Evolutionary conservation across 2,888 invertebrate genomes (phyloP), one percentile per base, ranked within the genome.

Genomic region (Drosophila tripunctata): DNA sequence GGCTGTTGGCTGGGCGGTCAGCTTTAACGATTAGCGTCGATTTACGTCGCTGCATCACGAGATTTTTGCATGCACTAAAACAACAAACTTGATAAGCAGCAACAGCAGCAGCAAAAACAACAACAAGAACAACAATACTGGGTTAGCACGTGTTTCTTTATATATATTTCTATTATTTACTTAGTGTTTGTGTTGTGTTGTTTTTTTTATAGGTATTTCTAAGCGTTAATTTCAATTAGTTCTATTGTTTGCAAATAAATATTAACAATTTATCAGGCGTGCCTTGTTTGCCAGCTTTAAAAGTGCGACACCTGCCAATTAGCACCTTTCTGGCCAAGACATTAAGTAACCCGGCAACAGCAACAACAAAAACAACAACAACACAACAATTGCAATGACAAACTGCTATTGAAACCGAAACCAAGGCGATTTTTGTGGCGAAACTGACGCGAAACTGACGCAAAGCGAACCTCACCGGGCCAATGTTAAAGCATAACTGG

Each of bases 401-500:
- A 12, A 12, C 36, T 27, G n/a, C n/a, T n/a, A n/a, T n/a, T n/a
- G 3, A 33, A 31, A 36, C 1, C 19, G n/a, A 52, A 14, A 48
- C 35, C 10, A 21, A 21, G 14, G 33, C 44, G 30, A 19, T n/a
- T 30, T 43, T 27, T 15, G 43, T 19, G 36, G n/a, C n/a, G n/a
- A n/a, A 51, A 41, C 52, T 50, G 8, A n/a, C n/a, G n/a, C n/a
- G n/a, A 54, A 80, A 80, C 54, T 55, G 48, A 14, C 43, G 38
- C 48, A 31, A 54, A 40, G 60, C 54, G 44, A 72, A 72, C 75
- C 38, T 36, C 41, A 65, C 52, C 58, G 68, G 41, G 27, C 55
- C 31, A 61, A 56, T 50, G 75, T 45, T 52, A 17, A 64, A 58
- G 24, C 56, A 38, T 24, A 67, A 75, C 75, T 75, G 75, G 48